Evolutionary conservation across 2,797 vertebrate genomes (phyloP).

Genomic region (Loris lydekkerianus): DNA sequence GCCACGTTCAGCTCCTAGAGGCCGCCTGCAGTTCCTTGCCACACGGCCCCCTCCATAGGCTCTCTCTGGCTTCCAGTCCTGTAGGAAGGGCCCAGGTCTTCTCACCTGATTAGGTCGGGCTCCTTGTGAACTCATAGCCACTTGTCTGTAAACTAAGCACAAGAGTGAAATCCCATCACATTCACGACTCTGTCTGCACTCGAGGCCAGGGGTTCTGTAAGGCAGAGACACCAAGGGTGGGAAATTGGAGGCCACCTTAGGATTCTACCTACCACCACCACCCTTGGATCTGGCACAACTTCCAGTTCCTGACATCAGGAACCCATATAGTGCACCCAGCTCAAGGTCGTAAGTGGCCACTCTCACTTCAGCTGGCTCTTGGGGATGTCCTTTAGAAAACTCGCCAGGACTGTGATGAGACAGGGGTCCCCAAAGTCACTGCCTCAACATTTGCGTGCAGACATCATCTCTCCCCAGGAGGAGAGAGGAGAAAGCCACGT

Average conservation of each 20-base stretch:
- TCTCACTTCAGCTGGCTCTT: not conserved
- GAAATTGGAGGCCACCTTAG: not conserved
- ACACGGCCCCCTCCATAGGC: fast-evolving
- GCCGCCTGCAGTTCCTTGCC: not conserved
- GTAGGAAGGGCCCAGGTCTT: not conserved
- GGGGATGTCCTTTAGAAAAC: not conserved
- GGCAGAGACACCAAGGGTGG: fast-evolving
- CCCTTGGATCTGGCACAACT: not conserved
- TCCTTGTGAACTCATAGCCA: not conserved
- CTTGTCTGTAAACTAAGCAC: not conserved
- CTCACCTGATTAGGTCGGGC: not conserved
- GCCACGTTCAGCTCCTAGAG: not conserved
- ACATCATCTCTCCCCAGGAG: not conserved
- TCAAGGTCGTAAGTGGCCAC: fast-evolving
- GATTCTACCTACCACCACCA: not conserved
- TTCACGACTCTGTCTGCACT: not conserved
- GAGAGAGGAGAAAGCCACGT: not conserved
- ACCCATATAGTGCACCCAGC: not conserved
- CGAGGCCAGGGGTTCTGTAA: not conserved
- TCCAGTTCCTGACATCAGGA: not conserved
- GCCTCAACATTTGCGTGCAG: not conserved
- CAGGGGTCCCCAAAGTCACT: not conserved
- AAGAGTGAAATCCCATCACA: fast-evolving
- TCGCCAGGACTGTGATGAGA: not conserved
- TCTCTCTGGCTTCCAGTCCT: not conserved